Conservation (phyloP, 2,113 vertebrate species). For the Dipodomys ordii region DNA sequence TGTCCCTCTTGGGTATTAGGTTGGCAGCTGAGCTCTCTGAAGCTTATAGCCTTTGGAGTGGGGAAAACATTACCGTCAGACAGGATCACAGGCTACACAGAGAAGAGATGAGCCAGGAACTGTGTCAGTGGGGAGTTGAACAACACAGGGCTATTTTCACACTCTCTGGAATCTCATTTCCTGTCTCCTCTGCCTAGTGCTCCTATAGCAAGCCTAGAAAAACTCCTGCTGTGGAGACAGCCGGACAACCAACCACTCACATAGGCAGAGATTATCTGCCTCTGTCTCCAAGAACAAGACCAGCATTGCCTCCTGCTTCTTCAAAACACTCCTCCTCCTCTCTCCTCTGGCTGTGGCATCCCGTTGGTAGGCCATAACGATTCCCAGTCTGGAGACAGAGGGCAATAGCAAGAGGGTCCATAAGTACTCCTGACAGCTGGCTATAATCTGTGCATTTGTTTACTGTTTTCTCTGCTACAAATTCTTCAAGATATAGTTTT, state of each 20-base stretch:
- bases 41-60: slow-evolving; percentile 27
- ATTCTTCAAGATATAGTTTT: not conserved
- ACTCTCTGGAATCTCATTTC: not conserved
- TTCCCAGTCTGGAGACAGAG: no score
- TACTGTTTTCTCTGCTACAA: not conserved
- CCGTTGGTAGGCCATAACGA: not conserved
- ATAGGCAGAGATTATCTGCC: not conserved
- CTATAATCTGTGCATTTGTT: not conserved
- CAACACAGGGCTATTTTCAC: not conserved
- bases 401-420: not conserved
- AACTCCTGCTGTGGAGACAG: not conserved
- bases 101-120: slow-evolving; percentile 41
- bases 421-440: not conserved
- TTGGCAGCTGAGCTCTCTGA: slow-evolving; percentile 72
- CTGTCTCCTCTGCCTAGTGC: not conserved
- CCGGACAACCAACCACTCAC: not conserved
- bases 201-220: not conserved
- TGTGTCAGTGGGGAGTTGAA: not conserved
- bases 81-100: not conserved
- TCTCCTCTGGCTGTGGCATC: not conserved
- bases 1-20: slow-evolving; percentile 45
- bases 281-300: not conserved
- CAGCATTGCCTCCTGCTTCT: not conserved
- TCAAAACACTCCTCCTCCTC: not conserved
- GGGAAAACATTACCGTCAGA: slow-evolving; percentile 48